These are phyloP conservation scores for Bombyx mori DNA, from an alignment of 1,140 invertebrate species.

Conservation along the genomic window ASM3026992v2 NC_085130.1:7748501-7749000, in stretches of 20 bases:
- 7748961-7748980: too few species aligned
- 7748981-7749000: too few species aligned
- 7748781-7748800: slow-evolving; percentile 5
- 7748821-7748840: slow-evolving; percentile 9
- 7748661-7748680: slow-evolving; percentile 63
- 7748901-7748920: too few species aligned
- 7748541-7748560: too few species aligned
- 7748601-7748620: slow-evolving; percentile 45
- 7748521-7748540: too few species aligned
- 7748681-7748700: slow-evolving; percentile 55
- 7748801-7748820: not conserved
- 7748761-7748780: slow-evolving; percentile 2
- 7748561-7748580: not conserved
- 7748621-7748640: slow-evolving; percentile 54
- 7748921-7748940: too few species aligned
- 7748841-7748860: too few species aligned
- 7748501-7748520: not conserved
- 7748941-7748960: too few species aligned
- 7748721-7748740: too few species aligned
- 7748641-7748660: slow-evolving; percentile 53
- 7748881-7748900: too few species aligned
- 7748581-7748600: slow-evolving; percentile 27
- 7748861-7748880: too few species aligned
- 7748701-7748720: not conserved
- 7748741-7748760: too few species aligned